Evolutionary conservation across 1,140 invertebrate genomes (phyloP).

Genomic region (Papilio aristodemus): DNA sequence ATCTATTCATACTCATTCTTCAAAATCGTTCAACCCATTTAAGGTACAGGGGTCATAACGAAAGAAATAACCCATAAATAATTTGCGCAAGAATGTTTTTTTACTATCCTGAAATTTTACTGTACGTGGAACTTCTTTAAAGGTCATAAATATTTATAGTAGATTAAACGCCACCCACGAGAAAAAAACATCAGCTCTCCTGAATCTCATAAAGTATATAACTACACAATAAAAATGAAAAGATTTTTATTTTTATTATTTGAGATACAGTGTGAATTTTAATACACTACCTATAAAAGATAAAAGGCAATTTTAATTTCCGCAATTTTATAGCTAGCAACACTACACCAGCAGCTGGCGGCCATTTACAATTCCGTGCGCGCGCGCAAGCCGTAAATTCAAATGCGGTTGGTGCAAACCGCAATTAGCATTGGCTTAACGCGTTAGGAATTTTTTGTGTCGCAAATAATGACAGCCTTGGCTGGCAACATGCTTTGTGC

Average conservation of each 20-base stretch:
- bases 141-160: slow-evolving; percentile 3
- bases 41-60: no score
- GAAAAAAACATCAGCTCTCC: not conserved
- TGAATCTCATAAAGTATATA: not conserved
- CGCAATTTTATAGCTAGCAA: slow-evolving; percentile 43
- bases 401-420: slow-evolving; percentile 69
- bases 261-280: not conserved
- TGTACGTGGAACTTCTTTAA: not conserved
- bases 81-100: no score
- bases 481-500: slow-evolving; percentile 23
- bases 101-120: slow-evolving; percentile 4
- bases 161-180: not conserved
- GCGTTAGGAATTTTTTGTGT: slow-evolving; percentile 53
- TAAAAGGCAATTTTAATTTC: slow-evolving; percentile 51
- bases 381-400: slow-evolving; percentile 63
- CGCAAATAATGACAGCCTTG: slow-evolving; percentile 39
- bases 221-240: not conserved
- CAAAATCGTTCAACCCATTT: no score
- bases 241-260: slow-evolving; percentile 12
- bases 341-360: slow-evolving; percentile 57
- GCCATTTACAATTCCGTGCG: slow-evolving; percentile 58
- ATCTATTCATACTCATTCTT: no score
- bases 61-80: no score
- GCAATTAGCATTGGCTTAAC: slow-evolving; percentile 66
- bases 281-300: slow-evolving; percentile 22